Evolutionary conservation across 2,888 invertebrate species (phyloP), one percentile per base, ranked within the genome.

Genomic region (Epirrhoe tristata): DNA sequence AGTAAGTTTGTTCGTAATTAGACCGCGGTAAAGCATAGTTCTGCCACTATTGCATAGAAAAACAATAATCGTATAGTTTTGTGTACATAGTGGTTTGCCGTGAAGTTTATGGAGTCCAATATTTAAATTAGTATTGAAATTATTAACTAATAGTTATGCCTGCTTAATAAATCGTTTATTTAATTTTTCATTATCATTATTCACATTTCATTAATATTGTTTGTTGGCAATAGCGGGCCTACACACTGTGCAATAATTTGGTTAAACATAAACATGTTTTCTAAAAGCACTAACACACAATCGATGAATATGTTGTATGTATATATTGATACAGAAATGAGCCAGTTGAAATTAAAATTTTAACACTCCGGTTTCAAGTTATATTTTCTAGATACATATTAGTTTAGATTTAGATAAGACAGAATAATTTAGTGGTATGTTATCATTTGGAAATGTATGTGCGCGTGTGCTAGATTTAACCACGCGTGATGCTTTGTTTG

Each of bases 321-420:
- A 93, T 92, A 93, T 93, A 93, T 89, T 87, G 92, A 77, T 78
- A 78, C 71, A 60, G 68, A 74, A 74, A 79, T 71, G 77, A 81
- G 80, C 83, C 82, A 81, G 81, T 84, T 80, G 76, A 80, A 81
- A 81, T 78, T 54, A 16, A 53, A 59, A 59, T 63, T 59, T 60
- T 55, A 64, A 68, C 57, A 54, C 36, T 60, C 59, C 56, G 53
- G 60, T 67, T 67, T 67, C 60, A 68, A 67, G 55, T 66, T 67
- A 59, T 63, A 82, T 79, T 82, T 84, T 85, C 75, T 87, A 85
- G 87, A 77, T 86, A 85, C 67, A 63, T 70, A 14, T 61, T 72
- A 72, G 77, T 82, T 84, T 91, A 89, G 90, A 76, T 85, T 87
- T 91, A 91, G 86, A 85, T 87, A 91, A 91, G 89, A 85, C 76